A percentile compares a stretch with the other conserved stretches of the same genome.
These are phyloP conservation scores for Lepus oiostolus DNA, from an alignment of 2,797 vertebrate species.

Conservation along the genomic window DNA sequence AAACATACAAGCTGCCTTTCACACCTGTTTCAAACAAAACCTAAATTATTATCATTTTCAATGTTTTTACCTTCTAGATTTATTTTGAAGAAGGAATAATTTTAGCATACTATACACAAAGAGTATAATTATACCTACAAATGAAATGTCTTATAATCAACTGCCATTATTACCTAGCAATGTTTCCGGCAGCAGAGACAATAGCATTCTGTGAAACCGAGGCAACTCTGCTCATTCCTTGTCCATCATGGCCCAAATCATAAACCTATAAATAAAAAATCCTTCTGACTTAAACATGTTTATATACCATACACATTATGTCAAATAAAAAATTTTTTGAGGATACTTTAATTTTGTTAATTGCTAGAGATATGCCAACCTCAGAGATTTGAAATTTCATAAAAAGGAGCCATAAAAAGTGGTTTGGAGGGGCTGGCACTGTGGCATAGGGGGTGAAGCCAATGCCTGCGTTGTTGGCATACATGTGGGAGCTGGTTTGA, in stretches of 20 bases:
- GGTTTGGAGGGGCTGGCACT: neutral
- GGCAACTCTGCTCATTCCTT: constrained; percentile 96
- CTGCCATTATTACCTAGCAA: constrained; percentile 92
- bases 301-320: neutral
- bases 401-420: neutral
- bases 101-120: neutral
- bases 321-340: neutral
- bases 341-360: constrained; percentile 18
- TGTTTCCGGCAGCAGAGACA: constrained; percentile 95
- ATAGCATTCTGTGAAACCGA: constrained; percentile 96
- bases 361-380: neutral
- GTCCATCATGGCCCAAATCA: constrained; percentile 95
- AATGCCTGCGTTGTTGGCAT: no score
- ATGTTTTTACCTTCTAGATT: constrained; percentile 18
- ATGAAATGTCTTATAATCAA: neutral
- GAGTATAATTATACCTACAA: neutral
- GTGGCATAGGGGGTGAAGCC: no score
- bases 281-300: constrained; percentile 22
- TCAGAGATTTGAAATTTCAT: constrained; percentile 39
- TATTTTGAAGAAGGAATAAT: neutral
- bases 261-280: constrained; percentile 92
- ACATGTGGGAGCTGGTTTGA: no score
- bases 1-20: neutral
- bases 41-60: neutral
- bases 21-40: neutral